phyloP scores from a whole-genome alignment of 2,797 vertebrate genomes.

The Dendrocincla fuliginosa region DNA sequence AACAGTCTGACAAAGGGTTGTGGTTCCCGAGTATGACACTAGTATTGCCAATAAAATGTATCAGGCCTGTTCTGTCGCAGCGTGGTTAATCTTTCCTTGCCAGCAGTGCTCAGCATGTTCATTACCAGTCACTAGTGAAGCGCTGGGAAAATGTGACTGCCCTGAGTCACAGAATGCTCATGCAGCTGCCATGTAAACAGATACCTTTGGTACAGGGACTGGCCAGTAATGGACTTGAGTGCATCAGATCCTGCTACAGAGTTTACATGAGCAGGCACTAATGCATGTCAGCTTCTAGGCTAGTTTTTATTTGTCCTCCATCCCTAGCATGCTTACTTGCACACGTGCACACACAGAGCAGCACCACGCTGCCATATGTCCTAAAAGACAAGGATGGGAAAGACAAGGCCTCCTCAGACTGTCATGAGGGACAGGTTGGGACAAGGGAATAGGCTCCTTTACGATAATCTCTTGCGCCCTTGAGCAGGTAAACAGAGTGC shows the following conservation, averaged over 20 bases:
- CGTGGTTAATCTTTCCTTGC: background rate
- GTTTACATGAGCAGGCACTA: background rate
- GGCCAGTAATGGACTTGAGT: background rate
- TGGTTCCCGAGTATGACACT: slow-evolving; percentile 61
- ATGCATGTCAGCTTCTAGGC: background rate
- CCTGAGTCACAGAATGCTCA: background rate
- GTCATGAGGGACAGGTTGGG: background rate
- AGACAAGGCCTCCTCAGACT: background rate
- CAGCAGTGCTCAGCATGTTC: background rate
- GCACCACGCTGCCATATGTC: fast-evolving
- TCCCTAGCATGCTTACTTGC: background rate
- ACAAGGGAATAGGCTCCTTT: background rate
- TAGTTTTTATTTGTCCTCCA: background rate
- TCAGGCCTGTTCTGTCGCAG: slow-evolving; percentile 14
- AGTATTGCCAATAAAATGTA: slow-evolving; percentile 70
- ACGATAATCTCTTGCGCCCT: background rate
- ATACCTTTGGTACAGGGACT: fast-evolving
- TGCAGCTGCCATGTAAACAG: background rate
- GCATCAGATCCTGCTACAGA: background rate
- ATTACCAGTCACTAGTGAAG: background rate
- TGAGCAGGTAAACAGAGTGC: background rate
- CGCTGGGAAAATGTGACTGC: background rate
- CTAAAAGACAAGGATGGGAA: background rate
- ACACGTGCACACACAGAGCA: background rate
- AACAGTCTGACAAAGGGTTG: slow-evolving; percentile 59